A percentile compares a stretch with the other conserved stretches of the same genome.
Evolutionary conservation across 2,888 invertebrate species (phyloP).

Genomic region (Zonitis immaculata): DNA sequence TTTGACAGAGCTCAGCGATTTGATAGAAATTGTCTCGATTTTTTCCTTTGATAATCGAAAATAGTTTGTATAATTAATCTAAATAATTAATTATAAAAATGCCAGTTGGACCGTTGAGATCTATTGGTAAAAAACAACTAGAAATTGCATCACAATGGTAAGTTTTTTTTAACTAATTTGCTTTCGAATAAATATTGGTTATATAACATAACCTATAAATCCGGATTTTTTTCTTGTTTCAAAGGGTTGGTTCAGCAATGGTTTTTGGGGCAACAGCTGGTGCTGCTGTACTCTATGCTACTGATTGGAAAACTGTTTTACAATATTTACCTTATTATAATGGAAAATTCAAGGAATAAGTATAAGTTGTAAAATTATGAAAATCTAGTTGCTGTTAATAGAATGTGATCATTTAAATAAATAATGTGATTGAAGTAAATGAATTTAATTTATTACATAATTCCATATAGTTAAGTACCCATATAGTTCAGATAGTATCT

Average conservation of each 20-base stretch:
- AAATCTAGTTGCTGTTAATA: neutral
- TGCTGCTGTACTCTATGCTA: slow-evolving; percentile 61
- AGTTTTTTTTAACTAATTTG: slow-evolving; percentile 39
- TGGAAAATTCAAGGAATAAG: slow-evolving; percentile 61
- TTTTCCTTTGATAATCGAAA: neutral
- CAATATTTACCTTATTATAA: slow-evolving; percentile 72
- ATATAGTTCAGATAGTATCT: too few relatives aligned
- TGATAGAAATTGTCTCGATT: neutral
- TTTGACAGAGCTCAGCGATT: too few relatives aligned
- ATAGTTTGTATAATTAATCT: neutral
- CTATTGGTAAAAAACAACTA: slow-evolving; percentile 58
- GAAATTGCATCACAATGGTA: slow-evolving; percentile 53
- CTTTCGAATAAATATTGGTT: slow-evolving; percentile 1
- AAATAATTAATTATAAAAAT: slow-evolving; percentile 8
- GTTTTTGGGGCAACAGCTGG: slow-evolving; percentile 65
- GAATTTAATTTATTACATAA: neutral
- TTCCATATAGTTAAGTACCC: too few relatives aligned
- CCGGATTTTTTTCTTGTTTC: slow-evolving; percentile 15
- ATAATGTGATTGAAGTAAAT: neutral
- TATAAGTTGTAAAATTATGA: slow-evolving; percentile 24
- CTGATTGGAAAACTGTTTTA: slow-evolving; percentile 73
- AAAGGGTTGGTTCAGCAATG: slow-evolving; percentile 57
- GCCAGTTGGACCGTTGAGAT: slow-evolving; percentile 23
- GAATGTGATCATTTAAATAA: neutral
- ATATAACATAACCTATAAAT: slow-evolving; percentile 6